Evolutionary conservation across 2,888 invertebrate species (phyloP).

Genomic region (Melanotus villosus): DNA sequence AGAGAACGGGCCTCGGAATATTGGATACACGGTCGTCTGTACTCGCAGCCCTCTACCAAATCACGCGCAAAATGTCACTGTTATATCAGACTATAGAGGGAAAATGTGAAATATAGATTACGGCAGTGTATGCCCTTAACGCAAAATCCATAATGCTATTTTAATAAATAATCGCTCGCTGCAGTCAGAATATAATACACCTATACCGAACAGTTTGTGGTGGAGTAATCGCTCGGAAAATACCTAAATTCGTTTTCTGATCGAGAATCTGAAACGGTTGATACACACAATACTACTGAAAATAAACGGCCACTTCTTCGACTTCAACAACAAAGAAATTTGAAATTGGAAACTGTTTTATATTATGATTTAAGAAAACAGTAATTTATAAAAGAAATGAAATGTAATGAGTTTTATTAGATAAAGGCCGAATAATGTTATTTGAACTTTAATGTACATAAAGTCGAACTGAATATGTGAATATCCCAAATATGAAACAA

Average conservation of each 20-base stretch:
- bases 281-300: slow-evolving; percentile 3
- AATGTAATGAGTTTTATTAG: too few relatives aligned
- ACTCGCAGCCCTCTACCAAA: slow-evolving; percentile 36
- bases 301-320: not conserved
- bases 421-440: too few relatives aligned
- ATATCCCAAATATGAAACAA: too few relatives aligned
- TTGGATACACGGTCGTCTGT: slow-evolving; percentile 43
- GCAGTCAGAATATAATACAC: slow-evolving; percentile 30
- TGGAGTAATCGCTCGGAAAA: slow-evolving; percentile 27
- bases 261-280: not conserved
- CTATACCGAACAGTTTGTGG: slow-evolving; percentile 11
- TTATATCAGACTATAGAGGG: slow-evolving; percentile 37
- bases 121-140: slow-evolving; percentile 27
- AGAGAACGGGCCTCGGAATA: slow-evolving; percentile 42
- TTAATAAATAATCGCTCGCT: slow-evolving; percentile 35
- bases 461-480: too few relatives aligned
- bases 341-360: too few relatives aligned
- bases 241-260: slow-evolving; percentile 20
- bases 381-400: too few relatives aligned
- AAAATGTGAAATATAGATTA: slow-evolving; percentile 37
- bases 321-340: too few relatives aligned
- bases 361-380: too few relatives aligned
- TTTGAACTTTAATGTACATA: too few relatives aligned
- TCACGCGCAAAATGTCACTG: slow-evolving; percentile 44
- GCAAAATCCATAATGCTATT: slow-evolving; percentile 35